Percentiles rank a stretch among this genome's conserved stretches.
Evolutionary conservation across 2,888 invertebrate genomes (phyloP).

Genomic region (Patella caerulea): DNA sequence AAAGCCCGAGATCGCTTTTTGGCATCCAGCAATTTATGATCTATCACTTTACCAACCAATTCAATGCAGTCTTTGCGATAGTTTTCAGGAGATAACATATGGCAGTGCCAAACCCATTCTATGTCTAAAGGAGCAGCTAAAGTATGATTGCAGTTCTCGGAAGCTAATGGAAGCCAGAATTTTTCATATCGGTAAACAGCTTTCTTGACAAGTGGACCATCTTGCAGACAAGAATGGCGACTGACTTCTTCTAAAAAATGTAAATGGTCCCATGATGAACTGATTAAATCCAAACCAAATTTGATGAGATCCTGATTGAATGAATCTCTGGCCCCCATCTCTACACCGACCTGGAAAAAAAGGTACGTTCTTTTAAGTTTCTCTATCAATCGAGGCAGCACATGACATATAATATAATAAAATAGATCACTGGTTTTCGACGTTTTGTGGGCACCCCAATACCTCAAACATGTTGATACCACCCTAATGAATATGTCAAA

Average conservation of each 20-base stretch:
- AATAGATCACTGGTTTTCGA: too few species aligned
- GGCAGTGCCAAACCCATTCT: constrained; percentile 74
- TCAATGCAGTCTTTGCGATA: constrained; percentile 60
- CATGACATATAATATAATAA: too few species aligned
- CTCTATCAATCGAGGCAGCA: too few species aligned
- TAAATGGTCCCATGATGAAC: constrained; percentile 50
- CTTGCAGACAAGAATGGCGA: constrained; percentile 49
- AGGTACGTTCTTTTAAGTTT: too few species aligned
- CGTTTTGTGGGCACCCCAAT: too few species aligned
- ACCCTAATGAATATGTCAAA: too few species aligned
- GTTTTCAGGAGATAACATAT: constrained; percentile 63
- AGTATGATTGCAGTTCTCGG: constrained; percentile 43
- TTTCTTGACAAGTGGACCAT: constrained; percentile 66
- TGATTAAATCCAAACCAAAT: constrained; percentile 49
- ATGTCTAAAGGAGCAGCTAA: constrained; percentile 71
- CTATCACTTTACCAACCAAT: constrained; percentile 56
- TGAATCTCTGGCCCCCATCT: too few species aligned
- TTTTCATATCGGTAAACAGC: constrained; percentile 72
- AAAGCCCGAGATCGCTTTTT: constrained; percentile 25
- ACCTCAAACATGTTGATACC: too few species aligned
- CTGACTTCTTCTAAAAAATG: constrained; percentile 59
- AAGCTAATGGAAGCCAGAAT: constrained; percentile 72
- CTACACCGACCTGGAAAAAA: too few species aligned
- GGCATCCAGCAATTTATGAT: constrained; percentile 55
- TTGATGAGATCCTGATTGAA: constrained; percentile 26